Conservation (phyloP, 2,113 vertebrate species). For the Cranoglanis bouderius region DNA sequence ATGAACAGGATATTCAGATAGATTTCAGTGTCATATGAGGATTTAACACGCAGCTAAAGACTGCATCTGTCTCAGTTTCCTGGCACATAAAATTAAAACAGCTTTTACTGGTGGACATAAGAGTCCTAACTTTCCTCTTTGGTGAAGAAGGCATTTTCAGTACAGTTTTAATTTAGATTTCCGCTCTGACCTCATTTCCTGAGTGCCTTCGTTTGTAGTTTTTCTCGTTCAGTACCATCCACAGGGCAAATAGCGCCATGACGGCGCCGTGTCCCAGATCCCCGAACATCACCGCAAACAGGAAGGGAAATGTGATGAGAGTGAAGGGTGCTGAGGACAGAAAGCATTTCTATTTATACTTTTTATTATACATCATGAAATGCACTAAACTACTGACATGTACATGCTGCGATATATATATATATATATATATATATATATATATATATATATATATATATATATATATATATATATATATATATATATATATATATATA, state of each 20-base stretch:
- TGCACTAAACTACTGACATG: background rate
- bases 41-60: background rate
- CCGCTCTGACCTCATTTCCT: conserved; percentile 82
- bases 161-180: background rate
- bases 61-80: background rate
- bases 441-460: no score
- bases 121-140: background rate
- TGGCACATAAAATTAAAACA: no score
- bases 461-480: no score
- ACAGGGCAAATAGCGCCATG: conserved; percentile 87
- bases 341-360: background rate
- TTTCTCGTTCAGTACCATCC: conserved; percentile 92
- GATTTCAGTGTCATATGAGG: no score
- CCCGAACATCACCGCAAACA: conserved; percentile 98
- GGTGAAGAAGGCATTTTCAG: background rate
- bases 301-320: conserved; percentile 95
- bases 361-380: background rate
- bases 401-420: background rate
- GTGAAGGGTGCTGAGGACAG: conserved; percentile 86
- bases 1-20: no score
- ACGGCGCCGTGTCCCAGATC: conserved; percentile 89
- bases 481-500: no score
- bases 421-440: no score
- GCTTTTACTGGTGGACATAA: background rate
- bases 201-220: conserved; percentile 78